Base-by-base conservation (phyloP, 2,113 vertebrate species). In the Python bivittatus region DNA sequence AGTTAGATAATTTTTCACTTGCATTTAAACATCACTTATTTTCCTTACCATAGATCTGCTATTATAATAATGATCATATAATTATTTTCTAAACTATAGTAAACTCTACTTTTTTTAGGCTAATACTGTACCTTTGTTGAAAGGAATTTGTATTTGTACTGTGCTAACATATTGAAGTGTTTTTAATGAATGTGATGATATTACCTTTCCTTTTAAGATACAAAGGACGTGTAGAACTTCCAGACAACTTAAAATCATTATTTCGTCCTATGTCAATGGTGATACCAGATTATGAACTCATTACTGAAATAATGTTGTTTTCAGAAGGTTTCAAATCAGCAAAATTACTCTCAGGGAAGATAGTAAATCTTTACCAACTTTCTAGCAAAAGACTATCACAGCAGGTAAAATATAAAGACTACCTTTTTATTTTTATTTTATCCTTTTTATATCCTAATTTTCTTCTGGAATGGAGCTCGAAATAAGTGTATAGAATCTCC, bases 201-300 rank as follows among this genome's bases (percentile, higher is more conserved):
- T 52, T 72, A 29, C 86, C n/a, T 79, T 61, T 95, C 25, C 88
- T 92, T 96, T 93, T 56, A 89, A 98, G 97, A 17, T 96, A 95
- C 11, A 93, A 91, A 94, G 96, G 96, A 23, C 95, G 95, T 23
- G 95, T 97, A 12, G 97, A 97, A 27, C 96, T 98, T 33, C 97
- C 97, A 83, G 95, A 94, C 68, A 97, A 97, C 33, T 92, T 98
- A 91, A 97, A 97, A 58, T 96, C 95, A 89, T 94, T 97, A 1
- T 97, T 98, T 92, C 95, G 97, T 3, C 96, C 97, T 3, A 94
- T 98, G 52, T 95, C 96, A 1, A 98, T 98, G 97, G 95, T 97
- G 95, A 91, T 95, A 17, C 97, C 97, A 3, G 93, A 98, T 64
- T 96, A 92, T 94, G 86, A 96, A 88, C 94, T 97, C 68, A 97